Evolutionary conservation across 2,888 invertebrate species (phyloP).

Genomic region (Diogma glabrata): DNA sequence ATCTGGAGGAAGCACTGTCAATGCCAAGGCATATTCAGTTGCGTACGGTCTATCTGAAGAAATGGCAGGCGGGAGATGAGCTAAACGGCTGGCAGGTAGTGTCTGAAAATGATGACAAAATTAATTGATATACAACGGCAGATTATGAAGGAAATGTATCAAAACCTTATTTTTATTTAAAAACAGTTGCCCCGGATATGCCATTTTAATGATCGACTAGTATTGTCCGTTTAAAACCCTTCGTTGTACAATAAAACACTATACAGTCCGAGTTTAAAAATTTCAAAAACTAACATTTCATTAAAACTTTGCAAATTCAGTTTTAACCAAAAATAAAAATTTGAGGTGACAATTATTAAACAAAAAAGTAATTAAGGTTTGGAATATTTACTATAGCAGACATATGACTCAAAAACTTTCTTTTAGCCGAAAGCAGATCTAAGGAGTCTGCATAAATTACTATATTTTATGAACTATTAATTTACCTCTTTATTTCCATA

Average conservation of each 20-base stretch:
- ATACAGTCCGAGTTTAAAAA: background rate
- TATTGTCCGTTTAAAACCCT: background rate
- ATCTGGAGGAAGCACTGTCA: constrained; percentile 74
- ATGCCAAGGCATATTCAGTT: constrained; percentile 75
- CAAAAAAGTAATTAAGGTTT: too few relatives aligned
- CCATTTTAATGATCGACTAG: too few relatives aligned
- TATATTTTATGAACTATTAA: constrained; percentile 7
- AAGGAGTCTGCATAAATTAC: constrained; percentile 33
- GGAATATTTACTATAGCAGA: constrained; percentile 30
- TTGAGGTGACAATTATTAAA: too few relatives aligned
- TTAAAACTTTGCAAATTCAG: background rate
- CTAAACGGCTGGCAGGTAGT: constrained; percentile 57
- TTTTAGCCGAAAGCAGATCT: constrained; percentile 37
- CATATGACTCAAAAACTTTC: constrained; percentile 39
- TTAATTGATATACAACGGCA: background rate
- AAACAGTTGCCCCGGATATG: background rate
- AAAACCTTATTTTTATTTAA: constrained; percentile 1
- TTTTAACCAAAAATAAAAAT: constrained; percentile 8
- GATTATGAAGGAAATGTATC: background rate
- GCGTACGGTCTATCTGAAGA: constrained; percentile 68
- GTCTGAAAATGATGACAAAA: constrained; percentile 31
- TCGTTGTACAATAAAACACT: constrained; percentile 4
- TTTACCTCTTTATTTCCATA: constrained; percentile 86
- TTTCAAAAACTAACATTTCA: background rate
- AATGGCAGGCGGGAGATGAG: constrained; percentile 70